Percentiles rank a stretch among this genome's conserved stretches.
These are phyloP conservation scores for Sebastes miniatus DNA, from an alignment of 2,797 vertebrate genomes.

Conservation along the genomic window DNA sequence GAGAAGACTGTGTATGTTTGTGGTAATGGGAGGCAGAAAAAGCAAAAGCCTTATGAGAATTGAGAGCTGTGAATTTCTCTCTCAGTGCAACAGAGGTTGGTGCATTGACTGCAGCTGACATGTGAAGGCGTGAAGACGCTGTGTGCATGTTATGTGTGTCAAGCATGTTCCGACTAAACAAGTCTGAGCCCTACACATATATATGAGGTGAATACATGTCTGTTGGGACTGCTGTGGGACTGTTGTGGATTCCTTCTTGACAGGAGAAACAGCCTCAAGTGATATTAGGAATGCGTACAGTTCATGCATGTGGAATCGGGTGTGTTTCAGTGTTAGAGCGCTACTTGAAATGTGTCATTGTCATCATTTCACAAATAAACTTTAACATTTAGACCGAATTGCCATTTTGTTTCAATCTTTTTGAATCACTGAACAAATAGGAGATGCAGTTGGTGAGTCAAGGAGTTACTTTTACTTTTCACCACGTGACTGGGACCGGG, in stretches of 20 bases:
- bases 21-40: background rate
- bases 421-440: background rate
- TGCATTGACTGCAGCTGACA: slow-evolving; percentile 28
- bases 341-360: background rate
- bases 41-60: slow-evolving; percentile 18
- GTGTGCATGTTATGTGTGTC: slow-evolving; percentile 6
- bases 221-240: background rate
- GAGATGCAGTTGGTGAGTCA: background rate
- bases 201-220: slow-evolving; percentile 35
- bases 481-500: no score
- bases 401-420: background rate
- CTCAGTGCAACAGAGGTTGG: background rate
- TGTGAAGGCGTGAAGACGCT: slow-evolving; percentile 38
- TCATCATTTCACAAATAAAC: background rate
- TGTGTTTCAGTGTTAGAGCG: background rate
- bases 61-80: slow-evolving; percentile 37
- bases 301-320: background rate
- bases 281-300: background rate
- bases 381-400: no score
- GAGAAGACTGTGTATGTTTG: background rate
- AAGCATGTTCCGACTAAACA: background rate
- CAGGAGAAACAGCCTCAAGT: slow-evolving; percentile 1
- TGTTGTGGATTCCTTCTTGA: slow-evolving; percentile 10
- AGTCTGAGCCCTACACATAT: background rate
- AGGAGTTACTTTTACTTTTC: no score